These are phyloP conservation scores for Gymnorhina tibicen DNA, from an alignment of 2,113 vertebrate genomes.

Conservation along the genomic window DNA sequence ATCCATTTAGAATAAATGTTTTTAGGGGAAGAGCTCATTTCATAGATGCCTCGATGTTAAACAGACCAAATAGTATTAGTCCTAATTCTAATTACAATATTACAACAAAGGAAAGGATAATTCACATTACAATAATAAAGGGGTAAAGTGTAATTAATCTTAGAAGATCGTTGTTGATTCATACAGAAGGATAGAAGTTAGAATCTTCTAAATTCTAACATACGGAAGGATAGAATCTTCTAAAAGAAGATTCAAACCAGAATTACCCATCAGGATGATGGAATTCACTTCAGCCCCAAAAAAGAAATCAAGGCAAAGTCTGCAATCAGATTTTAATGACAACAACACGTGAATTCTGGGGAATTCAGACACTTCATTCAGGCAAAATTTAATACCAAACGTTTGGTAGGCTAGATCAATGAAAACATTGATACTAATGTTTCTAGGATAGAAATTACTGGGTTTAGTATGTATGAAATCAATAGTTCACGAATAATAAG, in stretches of 20 bases:
- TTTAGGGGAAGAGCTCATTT: background rate
- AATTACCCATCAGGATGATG: background rate
- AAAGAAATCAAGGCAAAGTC: background rate
- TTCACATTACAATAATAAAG: background rate
- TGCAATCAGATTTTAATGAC: background rate
- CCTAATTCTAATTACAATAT: background rate
- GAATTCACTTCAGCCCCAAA: background rate
- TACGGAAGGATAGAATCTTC: background rate
- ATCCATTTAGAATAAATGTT: background rate
- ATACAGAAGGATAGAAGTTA: background rate
- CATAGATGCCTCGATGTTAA: background rate
- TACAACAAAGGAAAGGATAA: background rate
- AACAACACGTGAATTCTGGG: background rate
- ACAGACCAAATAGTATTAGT: background rate
- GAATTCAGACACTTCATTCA: background rate
- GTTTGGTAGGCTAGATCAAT: background rate
- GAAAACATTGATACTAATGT: background rate
- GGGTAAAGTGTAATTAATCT: background rate
- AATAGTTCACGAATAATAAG: background rate
- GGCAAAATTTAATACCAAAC: background rate
- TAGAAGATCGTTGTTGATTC: background rate
- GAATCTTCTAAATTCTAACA: no score
- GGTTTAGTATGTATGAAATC: background rate
- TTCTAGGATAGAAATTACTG: background rate
- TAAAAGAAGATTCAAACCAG: background rate